These are phyloP conservation scores for Ceratoteleas bidentatus DNA, from an alignment of 1,140 invertebrate genomes.

Conservation along the genomic window DNA sequence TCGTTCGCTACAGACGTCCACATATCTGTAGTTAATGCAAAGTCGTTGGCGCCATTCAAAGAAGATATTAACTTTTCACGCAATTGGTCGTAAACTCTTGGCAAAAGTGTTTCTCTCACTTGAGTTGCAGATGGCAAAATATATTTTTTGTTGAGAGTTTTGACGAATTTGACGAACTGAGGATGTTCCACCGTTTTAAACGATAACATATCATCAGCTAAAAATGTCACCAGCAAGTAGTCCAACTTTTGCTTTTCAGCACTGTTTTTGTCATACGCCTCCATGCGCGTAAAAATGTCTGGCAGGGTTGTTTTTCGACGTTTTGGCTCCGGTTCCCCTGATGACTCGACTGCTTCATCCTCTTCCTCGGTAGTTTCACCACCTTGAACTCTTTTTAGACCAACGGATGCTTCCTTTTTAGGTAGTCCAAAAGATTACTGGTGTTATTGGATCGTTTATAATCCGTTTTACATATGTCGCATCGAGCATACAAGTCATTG, in stretches of 20 bases:
- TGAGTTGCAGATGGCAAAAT: neutral
- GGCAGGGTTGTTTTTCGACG: neutral
- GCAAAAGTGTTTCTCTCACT: neutral
- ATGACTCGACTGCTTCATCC: neutral
- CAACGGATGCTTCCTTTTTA: neutral
- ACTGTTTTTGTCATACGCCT: neutral
- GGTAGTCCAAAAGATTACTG: neutral
- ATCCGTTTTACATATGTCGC: neutral
- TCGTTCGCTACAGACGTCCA: constrained; percentile 20
- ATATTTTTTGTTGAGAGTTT: neutral
- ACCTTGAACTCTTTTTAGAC: neutral
- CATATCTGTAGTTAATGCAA: constrained; percentile 48
- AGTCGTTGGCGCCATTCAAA: constrained; percentile 2
- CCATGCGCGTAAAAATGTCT: neutral
- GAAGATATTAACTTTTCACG: neutral
- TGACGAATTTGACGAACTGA: neutral
- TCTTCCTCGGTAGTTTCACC: neutral
- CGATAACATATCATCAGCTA: neutral
- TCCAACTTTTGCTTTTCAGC: neutral
- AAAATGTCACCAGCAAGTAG: neutral
- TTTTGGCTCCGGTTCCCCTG: neutral
- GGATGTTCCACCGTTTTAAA: neutral
- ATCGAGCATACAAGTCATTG: neutral
- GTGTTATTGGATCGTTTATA: neutral
- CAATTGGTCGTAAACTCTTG: neutral